phyloP scores from a whole-genome alignment of 1,140 invertebrate genomes.

The Teleopsis dalmanni region DNA sequence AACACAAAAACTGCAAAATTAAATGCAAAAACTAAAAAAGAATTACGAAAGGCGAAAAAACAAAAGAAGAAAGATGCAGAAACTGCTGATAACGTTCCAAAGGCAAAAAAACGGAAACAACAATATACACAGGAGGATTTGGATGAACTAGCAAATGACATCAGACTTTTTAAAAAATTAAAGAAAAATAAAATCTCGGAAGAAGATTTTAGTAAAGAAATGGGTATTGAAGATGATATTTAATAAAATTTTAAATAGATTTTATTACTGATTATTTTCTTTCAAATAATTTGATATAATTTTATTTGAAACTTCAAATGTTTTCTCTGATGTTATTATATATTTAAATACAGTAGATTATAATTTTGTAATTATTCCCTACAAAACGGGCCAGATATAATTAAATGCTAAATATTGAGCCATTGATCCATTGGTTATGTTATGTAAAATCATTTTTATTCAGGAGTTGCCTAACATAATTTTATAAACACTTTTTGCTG shows the following conservation, averaged over 20 bases:
- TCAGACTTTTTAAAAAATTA: conserved; percentile 77
- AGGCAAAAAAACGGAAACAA: conserved; percentile 48
- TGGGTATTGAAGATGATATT: conserved; percentile 43
- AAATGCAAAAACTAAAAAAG: conserved; percentile 55
- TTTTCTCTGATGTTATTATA: no score
- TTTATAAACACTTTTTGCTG: no score
- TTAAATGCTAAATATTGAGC: no score
- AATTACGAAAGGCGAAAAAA: conserved; percentile 54
- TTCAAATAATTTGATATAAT: conserved; percentile 16
- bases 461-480: no score
- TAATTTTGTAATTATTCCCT: no score
- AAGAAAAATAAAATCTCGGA: conserved; percentile 74
- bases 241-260: not conserved
- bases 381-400: no score
- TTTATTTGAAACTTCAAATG: conserved; percentile 55
- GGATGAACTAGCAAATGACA: conserved; percentile 75
- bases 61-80: conserved; percentile 41
- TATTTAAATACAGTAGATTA: no score
- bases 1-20: conserved; percentile 67
- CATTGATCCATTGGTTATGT: no score
- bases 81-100: conserved; percentile 30
- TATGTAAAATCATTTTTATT: no score
- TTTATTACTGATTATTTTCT: not conserved
- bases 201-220: conserved; percentile 54
- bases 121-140: conserved; percentile 66